Evolutionary conservation across 2,113 vertebrate species (phyloP).

Genomic region (Haemorhous mexicanus): DNA sequence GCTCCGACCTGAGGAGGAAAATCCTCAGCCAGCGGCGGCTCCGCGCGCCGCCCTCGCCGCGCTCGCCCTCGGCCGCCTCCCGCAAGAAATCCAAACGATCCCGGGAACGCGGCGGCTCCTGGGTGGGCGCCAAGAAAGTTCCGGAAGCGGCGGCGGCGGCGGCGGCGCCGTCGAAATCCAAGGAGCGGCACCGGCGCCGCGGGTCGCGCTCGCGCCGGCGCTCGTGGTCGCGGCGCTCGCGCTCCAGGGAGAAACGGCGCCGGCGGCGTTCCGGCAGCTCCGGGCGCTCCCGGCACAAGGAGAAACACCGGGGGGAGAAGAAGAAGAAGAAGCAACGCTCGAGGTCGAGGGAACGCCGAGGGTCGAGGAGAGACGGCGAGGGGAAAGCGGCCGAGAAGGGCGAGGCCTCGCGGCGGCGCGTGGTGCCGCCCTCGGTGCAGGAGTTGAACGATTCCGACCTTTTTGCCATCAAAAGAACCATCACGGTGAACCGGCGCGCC

Average conservation of each 20-base stretch:
- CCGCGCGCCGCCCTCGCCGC: too few relatives aligned
- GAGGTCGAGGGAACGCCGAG: background rate
- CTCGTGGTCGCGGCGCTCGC: background rate
- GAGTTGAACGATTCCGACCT: slow-evolving; percentile 91
- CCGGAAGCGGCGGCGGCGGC: too few relatives aligned
- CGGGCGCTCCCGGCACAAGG: background rate
- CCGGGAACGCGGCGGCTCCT: too few relatives aligned
- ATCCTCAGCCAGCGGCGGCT: too few relatives aligned
- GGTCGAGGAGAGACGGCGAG: rapidly evolving
- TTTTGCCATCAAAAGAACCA: slow-evolving; percentile 92
- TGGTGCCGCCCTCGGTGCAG: slow-evolving; percentile 90
- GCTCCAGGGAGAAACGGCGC: background rate
- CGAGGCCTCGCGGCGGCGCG: slow-evolving; percentile 54
- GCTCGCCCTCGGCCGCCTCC: too few relatives aligned
- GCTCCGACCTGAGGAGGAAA: too few relatives aligned
- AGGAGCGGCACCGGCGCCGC: too few relatives aligned
- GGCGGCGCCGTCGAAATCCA: too few relatives aligned
- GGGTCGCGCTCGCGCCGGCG: too few relatives aligned
- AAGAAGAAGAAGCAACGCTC: background rate
- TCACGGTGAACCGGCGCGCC: slow-evolving; percentile 79
- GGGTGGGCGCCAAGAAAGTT: too few relatives aligned
- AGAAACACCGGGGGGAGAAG: background rate
- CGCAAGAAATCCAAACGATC: too few relatives aligned
- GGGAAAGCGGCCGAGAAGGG: background rate
- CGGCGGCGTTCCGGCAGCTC: background rate